phyloP scores from a whole-genome alignment of 2,888 invertebrate genomes.

The Tipula confusa region DNA sequence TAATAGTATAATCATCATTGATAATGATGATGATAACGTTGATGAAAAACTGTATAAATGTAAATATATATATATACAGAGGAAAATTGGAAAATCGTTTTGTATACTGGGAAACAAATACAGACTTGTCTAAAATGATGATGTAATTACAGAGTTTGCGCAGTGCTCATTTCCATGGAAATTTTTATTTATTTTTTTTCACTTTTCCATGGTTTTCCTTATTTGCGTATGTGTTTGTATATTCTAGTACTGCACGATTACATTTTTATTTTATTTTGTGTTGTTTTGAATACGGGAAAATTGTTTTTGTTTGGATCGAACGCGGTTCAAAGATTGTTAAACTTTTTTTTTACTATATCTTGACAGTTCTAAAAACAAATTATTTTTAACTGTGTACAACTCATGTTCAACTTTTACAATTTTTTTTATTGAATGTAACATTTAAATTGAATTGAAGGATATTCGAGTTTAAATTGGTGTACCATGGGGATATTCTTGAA shows the following conservation, averaged over 20 bases:
- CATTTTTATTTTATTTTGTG: background rate
- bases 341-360: background rate
- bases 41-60: background rate
- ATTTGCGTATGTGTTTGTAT: background rate
- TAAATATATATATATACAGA: background rate
- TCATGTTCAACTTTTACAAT: too few relatives aligned
- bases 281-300: background rate
- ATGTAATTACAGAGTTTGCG: constrained; percentile 3
- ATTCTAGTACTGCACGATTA: background rate
- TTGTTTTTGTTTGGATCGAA: background rate
- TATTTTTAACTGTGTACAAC: too few relatives aligned
- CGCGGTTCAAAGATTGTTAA: background rate
- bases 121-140: background rate
- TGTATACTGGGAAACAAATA: background rate
- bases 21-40: constrained; percentile 3
- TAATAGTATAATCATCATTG: background rate
- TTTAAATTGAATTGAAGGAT: background rate
- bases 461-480: background rate
- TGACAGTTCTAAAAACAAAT: background rate
- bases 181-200: background rate
- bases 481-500: background rate
- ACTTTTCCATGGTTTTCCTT: background rate
- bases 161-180: background rate
- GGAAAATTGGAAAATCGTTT: background rate
- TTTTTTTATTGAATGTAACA: background rate